Evolutionary conservation across 2,888 invertebrate genomes (phyloP).

Genomic region (Tenthredo amoena): DNA sequence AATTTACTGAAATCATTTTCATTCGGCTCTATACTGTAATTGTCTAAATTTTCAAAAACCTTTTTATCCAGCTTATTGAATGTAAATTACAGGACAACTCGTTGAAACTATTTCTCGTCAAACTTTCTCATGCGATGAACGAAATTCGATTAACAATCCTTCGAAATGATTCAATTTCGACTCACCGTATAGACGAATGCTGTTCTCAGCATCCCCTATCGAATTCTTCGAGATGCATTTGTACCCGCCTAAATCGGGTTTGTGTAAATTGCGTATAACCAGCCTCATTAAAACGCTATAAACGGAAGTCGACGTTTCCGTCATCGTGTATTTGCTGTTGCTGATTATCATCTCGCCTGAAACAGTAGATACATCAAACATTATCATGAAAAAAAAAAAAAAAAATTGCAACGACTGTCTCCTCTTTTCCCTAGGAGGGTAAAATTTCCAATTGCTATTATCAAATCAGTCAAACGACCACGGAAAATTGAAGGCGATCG

Average conservation of each 20-base stretch:
- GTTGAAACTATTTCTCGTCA: no score
- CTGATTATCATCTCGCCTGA: conserved; percentile 95
- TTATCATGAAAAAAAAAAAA: not conserved
- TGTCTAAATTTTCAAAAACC: no score
- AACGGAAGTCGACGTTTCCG: conserved; percentile 88
- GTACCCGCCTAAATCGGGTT: conserved; percentile 91
- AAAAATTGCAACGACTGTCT: not conserved
- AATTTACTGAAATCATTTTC: no score
- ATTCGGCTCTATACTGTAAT: no score
- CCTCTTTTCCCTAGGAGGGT: not conserved
- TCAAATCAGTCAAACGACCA: not conserved
- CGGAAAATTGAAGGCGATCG: not conserved
- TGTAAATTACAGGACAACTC: no score
- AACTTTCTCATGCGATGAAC: not conserved
- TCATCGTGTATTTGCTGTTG: conserved; percentile 91
- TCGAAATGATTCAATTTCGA: conserved; percentile 57
- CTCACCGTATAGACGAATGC: conserved; percentile 93
- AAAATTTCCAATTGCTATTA: no score
- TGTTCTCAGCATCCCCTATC: conserved; percentile 94
- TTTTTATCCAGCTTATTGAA: no score
- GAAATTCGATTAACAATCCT: not conserved
- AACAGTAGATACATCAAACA: conserved; percentile 59
- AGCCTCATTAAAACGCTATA: conserved; percentile 93
- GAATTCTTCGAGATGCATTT: conserved; percentile 96
- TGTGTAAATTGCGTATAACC: conserved; percentile 87